Conservation (phyloP, 2,797 vertebrate species). For the Triplophysa yarkandensis region DNA sequence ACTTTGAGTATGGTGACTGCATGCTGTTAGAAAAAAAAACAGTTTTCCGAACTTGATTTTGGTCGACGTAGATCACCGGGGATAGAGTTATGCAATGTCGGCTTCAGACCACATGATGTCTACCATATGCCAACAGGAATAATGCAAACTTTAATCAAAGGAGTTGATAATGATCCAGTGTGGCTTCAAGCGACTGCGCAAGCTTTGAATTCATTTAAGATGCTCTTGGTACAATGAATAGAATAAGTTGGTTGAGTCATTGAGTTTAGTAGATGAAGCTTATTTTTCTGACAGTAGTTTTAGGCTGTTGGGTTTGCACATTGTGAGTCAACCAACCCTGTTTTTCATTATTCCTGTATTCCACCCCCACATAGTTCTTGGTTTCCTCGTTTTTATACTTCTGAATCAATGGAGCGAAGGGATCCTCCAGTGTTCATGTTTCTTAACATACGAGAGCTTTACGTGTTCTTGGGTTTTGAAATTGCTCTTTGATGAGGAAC, state of each 20-base stretch:
- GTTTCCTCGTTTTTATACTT: slow-evolving; percentile 11
- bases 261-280: slow-evolving; percentile 45
- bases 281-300: slow-evolving; percentile 54
- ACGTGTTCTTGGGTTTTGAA: background rate
- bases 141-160: background rate
- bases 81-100: background rate
- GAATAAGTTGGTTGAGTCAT: slow-evolving; percentile 37
- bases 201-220: slow-evolving; percentile 2
- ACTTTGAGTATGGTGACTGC: background rate
- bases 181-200: background rate
- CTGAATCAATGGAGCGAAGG: slow-evolving; percentile 5
- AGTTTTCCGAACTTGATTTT: too few relatives aligned
- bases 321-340: slow-evolving; percentile 47
- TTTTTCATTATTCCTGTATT: background rate
- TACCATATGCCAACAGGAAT: background rate
- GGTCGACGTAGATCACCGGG: background rate
- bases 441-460: slow-evolving; percentile 6
- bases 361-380: background rate
- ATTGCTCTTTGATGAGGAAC: background rate
- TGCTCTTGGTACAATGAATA: background rate
- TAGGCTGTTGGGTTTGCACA: slow-evolving; percentile 40
- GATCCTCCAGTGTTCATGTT: background rate
- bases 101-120: background rate
- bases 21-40: too few relatives aligned
- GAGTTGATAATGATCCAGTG: background rate